Evolutionary conservation across 2,888 invertebrate species (phyloP).

Genomic region (Blera fallax): DNA sequence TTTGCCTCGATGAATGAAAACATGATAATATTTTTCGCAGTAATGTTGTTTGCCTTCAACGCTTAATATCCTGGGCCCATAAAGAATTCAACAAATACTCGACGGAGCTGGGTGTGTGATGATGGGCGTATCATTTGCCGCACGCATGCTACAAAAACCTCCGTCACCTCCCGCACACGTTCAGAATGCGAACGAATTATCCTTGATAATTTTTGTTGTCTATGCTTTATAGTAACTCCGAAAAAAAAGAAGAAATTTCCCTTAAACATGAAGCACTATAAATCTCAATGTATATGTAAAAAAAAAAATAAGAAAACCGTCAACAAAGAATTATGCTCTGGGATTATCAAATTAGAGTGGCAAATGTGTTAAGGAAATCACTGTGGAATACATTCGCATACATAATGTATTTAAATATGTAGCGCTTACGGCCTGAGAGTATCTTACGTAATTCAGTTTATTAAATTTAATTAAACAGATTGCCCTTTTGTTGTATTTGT

Average conservation of each 20-base stretch:
- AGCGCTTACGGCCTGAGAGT: too few species aligned
- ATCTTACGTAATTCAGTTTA: too few species aligned
- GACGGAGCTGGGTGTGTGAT: conserved; percentile 29
- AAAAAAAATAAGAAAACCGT: not conserved
- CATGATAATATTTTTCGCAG: conserved; percentile 26
- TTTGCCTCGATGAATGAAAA: conserved; percentile 30
- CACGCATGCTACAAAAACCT: conserved; percentile 32
- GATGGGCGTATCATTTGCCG: conserved; percentile 38
- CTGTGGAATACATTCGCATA: not conserved
- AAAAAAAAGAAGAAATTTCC: not conserved
- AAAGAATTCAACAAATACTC: conserved; percentile 22
- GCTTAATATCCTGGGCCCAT: conserved; percentile 3
- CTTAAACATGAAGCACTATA: conserved; percentile 36
- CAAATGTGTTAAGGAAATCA: not conserved
- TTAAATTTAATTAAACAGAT: too few species aligned
- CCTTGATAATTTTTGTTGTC: conserved; percentile 38
- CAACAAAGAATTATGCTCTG: not conserved
- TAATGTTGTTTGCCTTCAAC: conserved; percentile 20
- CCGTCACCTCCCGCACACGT: not conserved
- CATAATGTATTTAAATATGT: not conserved
- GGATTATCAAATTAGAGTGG: conserved; percentile 5
- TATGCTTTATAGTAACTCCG: conserved; percentile 3
- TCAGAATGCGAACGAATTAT: conserved; percentile 19
- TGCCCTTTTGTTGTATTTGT: too few species aligned
- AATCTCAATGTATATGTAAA: not conserved